These are phyloP conservation scores for Erebia ligea DNA, from an alignment of 2,888 invertebrate species.

Conservation along the genomic window DNA sequence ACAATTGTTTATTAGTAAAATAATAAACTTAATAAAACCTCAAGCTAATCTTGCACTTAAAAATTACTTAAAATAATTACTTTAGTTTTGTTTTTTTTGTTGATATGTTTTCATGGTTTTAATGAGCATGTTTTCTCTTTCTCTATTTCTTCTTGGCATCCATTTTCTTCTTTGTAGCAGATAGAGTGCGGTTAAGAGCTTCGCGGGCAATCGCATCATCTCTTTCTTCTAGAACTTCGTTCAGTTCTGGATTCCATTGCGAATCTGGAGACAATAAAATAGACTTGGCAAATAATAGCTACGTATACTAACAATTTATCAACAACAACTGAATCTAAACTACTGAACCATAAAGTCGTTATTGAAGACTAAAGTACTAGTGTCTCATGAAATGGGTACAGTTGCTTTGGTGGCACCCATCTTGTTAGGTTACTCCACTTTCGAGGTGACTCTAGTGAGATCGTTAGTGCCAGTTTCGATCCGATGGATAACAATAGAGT, in stretches of 20 bases:
- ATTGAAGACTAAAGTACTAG: slow-evolving; percentile 7
- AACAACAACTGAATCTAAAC: neutral
- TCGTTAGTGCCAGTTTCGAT: slow-evolving; percentile 16
- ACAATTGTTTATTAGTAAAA: neutral
- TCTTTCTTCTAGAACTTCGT: slow-evolving; percentile 57
- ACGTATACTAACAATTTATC: too few species aligned
- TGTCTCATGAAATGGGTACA: slow-evolving; percentile 15
- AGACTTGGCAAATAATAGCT: neutral
- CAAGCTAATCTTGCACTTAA: slow-evolving; percentile 7
- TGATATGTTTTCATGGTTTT: too few species aligned
- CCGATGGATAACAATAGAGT: neutral
- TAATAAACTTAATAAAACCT: slow-evolving; percentile 2
- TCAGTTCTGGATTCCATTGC: slow-evolving; percentile 55
- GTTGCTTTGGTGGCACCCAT: slow-evolving; percentile 23
- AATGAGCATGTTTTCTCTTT: too few species aligned
- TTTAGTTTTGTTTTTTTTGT: too few species aligned
- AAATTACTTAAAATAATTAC: neutral
- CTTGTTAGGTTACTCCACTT: slow-evolving; percentile 31
- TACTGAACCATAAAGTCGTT: neutral
- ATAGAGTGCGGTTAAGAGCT: slow-evolving; percentile 50
- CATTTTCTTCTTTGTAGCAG: slow-evolving; percentile 60
- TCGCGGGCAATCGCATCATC: slow-evolving; percentile 62
- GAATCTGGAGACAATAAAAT: slow-evolving; percentile 50
- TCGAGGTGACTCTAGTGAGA: slow-evolving; percentile 15
- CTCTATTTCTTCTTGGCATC: slow-evolving; percentile 56